Percentiles rank a stretch among this genome's conserved stretches.
Conservation (phyloP, 2,888 invertebrate species). For the Cryptocephalus moraei region DNA sequence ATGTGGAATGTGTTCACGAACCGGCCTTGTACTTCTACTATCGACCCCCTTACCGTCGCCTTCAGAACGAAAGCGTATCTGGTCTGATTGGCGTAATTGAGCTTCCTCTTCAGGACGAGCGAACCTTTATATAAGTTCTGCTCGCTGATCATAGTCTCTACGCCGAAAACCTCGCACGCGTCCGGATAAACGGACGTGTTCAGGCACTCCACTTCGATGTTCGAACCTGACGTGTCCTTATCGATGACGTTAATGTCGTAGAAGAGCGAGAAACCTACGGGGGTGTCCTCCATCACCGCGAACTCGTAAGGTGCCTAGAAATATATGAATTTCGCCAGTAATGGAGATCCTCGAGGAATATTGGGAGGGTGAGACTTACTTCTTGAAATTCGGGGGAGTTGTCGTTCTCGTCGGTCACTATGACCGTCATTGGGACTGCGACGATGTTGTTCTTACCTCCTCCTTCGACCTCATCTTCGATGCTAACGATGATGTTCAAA, state of each 20-base stretch:
- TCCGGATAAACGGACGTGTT: conserved; percentile 53
- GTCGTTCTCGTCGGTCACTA: conserved; percentile 81
- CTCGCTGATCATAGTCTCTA: conserved; percentile 50
- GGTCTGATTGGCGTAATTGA: conserved; percentile 70
- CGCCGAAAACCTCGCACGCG: conserved; percentile 60
- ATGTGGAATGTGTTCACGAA: no score
- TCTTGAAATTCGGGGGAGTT: conserved; percentile 72
- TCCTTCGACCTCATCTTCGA: conserved; percentile 61
- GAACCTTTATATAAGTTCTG: conserved; percentile 64
- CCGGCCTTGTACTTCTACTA: no score
- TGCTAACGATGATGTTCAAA: conserved; percentile 67
- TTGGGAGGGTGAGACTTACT: conserved; percentile 50
- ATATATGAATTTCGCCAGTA: conserved; percentile 17
- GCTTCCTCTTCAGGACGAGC: conserved; percentile 55
- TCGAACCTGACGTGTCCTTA: conserved; percentile 70
- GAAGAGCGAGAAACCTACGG: conserved; percentile 61
- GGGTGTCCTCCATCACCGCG: conserved; percentile 66
- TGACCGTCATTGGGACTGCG: conserved; percentile 67
- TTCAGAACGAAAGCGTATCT: conserved; percentile 67
- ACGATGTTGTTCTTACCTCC: conserved; percentile 60
- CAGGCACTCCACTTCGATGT: conserved; percentile 61
- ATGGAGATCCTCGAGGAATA: no score
- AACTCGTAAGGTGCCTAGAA: conserved; percentile 71
- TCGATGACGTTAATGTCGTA: conserved; percentile 66
- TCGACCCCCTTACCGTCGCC: conserved; percentile 64